Conservation (phyloP, 1,140 invertebrate genomes). For the Copidosoma floridanum region DNA sequence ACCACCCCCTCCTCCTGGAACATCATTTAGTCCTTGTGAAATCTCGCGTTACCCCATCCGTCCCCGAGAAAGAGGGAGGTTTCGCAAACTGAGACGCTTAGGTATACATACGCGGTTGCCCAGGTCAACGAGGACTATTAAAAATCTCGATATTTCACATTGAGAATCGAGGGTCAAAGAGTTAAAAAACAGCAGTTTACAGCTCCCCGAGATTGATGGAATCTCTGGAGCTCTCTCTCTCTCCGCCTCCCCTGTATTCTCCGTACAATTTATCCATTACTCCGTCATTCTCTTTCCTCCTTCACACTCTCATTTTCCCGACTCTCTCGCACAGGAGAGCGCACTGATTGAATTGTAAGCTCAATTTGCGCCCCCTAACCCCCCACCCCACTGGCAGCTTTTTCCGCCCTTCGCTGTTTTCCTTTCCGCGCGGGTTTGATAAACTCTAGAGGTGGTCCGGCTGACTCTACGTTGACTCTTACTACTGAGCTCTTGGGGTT, state of each 20-base stretch:
- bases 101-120: too few species aligned
- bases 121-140: too few species aligned
- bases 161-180: too few species aligned
- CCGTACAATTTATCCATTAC: conserved; percentile 5
- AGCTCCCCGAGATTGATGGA: too few species aligned
- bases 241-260: conserved; percentile 1
- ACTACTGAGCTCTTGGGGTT: too few species aligned
- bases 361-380: conserved; percentile 45
- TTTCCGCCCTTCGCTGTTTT: background rate
- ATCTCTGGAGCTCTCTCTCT: background rate
- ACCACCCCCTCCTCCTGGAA: conserved; percentile 37
- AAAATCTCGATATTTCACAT: too few species aligned
- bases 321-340: conserved; percentile 21
- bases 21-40: conserved; percentile 51
- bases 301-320: conserved; percentile 15
- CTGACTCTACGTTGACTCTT: too few species aligned
- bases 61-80: background rate
- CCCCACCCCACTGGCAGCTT: conserved; percentile 3
- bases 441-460: too few species aligned
- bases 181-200: too few species aligned
- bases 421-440: too few species aligned
- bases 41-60: conserved; percentile 44
- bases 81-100: conserved; percentile 6
- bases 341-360: conserved; percentile 51
- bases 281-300: background rate